Percentiles rank a stretch among this genome's conserved stretches.
These are phyloP conservation scores for Lypha dubia DNA, from an alignment of 2,888 invertebrate genomes.

Conservation along the genomic window DNA sequence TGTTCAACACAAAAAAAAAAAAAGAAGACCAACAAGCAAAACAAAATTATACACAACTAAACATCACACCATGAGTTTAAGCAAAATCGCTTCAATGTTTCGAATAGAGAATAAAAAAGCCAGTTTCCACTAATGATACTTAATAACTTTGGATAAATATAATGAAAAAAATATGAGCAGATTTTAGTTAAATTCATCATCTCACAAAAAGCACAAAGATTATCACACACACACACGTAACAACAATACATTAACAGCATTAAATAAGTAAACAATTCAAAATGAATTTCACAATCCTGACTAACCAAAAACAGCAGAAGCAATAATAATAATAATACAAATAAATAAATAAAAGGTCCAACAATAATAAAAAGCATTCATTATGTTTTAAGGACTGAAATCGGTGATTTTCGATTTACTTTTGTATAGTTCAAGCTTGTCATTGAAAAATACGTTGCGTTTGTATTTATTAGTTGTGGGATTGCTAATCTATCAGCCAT, in stretches of 20 bases:
- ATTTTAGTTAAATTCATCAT: constrained; percentile 43
- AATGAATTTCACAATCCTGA: constrained; percentile 29
- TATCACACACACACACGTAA: constrained; percentile 22
- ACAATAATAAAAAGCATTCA: constrained; percentile 38
- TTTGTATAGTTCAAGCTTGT: neutral
- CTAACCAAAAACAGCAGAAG: neutral
- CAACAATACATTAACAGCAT: constrained; percentile 67
- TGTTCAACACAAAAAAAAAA: constrained; percentile 1
- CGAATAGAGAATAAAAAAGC: neutral
- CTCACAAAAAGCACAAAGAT: constrained; percentile 2
- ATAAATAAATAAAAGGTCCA: constrained; percentile 39
- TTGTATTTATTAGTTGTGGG: too few relatives aligned
- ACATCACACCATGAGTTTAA: constrained; percentile 19
- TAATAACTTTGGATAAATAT: constrained; percentile 45
- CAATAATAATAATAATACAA: neutral
- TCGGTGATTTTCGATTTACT: neutral
- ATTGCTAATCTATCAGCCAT: too few relatives aligned
- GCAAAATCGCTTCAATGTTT: neutral
- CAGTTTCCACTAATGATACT: constrained; percentile 24
- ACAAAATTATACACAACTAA: constrained; percentile 11
- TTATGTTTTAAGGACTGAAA: neutral
- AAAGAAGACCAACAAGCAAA: constrained; percentile 20
- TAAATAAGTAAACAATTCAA: constrained; percentile 62
- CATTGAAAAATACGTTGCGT: too few relatives aligned
- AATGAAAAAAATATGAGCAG: constrained; percentile 31